Evolutionary conservation across 2,113 vertebrate genomes (phyloP).

Genomic region (Calidris pugnax): DNA sequence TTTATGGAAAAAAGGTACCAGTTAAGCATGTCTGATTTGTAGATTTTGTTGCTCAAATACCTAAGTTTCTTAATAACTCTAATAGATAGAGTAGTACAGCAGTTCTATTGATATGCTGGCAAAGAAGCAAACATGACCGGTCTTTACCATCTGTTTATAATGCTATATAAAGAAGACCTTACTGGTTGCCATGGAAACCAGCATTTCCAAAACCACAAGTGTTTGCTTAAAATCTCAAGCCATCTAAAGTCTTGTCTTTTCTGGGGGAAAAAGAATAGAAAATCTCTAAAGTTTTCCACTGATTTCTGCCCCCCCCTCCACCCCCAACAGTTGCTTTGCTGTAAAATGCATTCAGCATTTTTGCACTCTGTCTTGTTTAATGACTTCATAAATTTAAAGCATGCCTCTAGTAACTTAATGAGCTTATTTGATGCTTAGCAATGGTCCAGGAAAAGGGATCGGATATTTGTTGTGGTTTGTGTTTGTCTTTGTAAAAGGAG

Average conservation of each 20-base stretch:
- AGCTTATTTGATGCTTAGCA: constrained; percentile 23
- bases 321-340: constrained; percentile 22
- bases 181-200: constrained; percentile 79
- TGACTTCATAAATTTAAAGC: constrained; percentile 28
- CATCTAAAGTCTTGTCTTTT: constrained; percentile 74
- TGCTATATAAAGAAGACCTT: constrained; percentile 84
- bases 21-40: constrained; percentile 65
- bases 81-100: constrained; percentile 64
- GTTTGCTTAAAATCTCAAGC: constrained; percentile 79
- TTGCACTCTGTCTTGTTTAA: background rate
- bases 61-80: constrained; percentile 73
- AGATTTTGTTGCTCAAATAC: constrained; percentile 67
- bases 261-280: constrained; percentile 54
- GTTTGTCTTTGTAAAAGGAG: constrained; percentile 1
- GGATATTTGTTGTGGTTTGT: background rate
- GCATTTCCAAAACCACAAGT: constrained; percentile 79
- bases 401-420: background rate
- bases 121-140: constrained; percentile 80
- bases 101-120: constrained; percentile 81
- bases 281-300: constrained; percentile 55
- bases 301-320: background rate
- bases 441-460: background rate
- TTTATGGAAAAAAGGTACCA: constrained; percentile 61
- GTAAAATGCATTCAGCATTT: constrained; percentile 40
- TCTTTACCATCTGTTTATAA: constrained; percentile 87